Base-by-base conservation (phyloP, 2,797 vertebrate genomes). In the Sebastes goodei region DNA sequence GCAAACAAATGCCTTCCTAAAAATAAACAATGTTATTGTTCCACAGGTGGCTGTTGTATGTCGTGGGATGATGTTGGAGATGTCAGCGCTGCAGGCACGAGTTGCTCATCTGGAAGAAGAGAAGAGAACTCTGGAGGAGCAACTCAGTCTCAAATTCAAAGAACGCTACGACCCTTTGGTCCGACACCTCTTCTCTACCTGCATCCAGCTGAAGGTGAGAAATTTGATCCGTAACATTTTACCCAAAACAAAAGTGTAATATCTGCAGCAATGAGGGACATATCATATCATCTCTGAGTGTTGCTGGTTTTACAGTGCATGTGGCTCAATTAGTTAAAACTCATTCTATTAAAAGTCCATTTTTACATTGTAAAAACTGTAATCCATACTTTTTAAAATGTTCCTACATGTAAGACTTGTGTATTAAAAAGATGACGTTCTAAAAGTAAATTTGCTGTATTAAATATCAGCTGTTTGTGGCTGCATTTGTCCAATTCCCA, bases 141-240 rank as follows among this genome's bases (percentile, higher is more conserved):
- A 91, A 11, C 87, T 96, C 30, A 66, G 87, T 33, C 94, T 96
- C 76, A 89, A 93, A 78, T 89, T 95, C 57, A 83, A 15, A 74
- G 91, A 93, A 30, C 92, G 93, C 69, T 96, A 96, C 6, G 89
- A 96, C 85, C 84, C 88, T 3, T 86, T 97, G 86, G 91, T 95
- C 33, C 83, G 30, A 78, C 94, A 94, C 8, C 82, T 97, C 52
- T 94, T 96, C 88, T 81, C 84, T 60, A 90, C 91, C 57, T 96
- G 95, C 89, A 78, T 96, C 79, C 91, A 90, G 76, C 91, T 96
- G 17, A 96, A 97, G 95, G 96, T 96, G 73, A 82, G 90, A 67
- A 25, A 32, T 12, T 2, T 23, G 4, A 62, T 29, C 8, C 10
- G n/a, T 2, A n/a, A 35, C 20, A 21, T 32, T 61, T 10, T 46